Conservation (phyloP, 2,113 vertebrate genomes). For the Mesoclemmys tuberculata region DNA sequence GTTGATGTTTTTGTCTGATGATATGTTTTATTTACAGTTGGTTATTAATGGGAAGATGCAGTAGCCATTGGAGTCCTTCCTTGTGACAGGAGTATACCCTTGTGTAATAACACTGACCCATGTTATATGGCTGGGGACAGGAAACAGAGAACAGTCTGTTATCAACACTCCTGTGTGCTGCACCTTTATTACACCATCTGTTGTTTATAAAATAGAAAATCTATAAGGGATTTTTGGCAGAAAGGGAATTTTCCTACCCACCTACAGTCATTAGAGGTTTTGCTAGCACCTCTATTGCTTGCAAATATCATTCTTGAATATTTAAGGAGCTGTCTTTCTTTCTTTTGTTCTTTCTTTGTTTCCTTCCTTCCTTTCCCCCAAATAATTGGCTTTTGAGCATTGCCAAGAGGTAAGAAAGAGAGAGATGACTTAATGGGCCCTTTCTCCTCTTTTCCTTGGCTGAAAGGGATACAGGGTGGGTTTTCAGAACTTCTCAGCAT, state of each 20-base stretch:
- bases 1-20: neutral
- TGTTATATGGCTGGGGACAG: neutral
- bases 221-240: neutral
- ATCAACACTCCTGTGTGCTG: accelerated
- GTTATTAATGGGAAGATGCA: neutral
- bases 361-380: no score
- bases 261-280: neutral
- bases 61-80: neutral
- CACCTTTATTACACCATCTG: neutral
- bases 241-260: neutral
- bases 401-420: neutral
- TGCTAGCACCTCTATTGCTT: neutral
- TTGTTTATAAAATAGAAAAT: neutral
- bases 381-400: neutral
- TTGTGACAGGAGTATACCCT: neutral
- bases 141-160: neutral
- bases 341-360: neutral
- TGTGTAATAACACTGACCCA: neutral
- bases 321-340: neutral
- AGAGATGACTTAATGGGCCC: neutral
- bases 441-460: neutral
- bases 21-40: neutral
- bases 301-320: neutral
- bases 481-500: neutral
- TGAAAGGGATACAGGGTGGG: neutral